phyloP scores from a whole-genome alignment of 2,888 invertebrate genomes.

The Mactromeris polynyma region DNA sequence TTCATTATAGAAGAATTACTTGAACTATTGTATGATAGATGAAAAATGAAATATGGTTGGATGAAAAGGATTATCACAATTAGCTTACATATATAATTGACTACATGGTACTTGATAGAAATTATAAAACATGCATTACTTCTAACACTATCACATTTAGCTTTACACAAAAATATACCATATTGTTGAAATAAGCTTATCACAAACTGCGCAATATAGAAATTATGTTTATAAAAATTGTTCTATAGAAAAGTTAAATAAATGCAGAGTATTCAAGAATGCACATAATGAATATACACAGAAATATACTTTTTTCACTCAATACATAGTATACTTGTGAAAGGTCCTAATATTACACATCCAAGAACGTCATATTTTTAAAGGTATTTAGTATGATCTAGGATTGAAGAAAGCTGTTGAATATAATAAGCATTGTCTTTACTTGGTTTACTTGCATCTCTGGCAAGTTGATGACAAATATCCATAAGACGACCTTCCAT shows the following conservation, averaged over 20 bases:
- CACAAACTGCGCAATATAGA: background rate
- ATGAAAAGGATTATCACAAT: background rate
- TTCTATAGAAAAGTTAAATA: too few species aligned
- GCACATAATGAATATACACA: too few species aligned
- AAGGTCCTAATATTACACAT: background rate
- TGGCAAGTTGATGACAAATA: conserved; percentile 80
- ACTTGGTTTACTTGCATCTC: conserved; percentile 69
- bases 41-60: background rate
- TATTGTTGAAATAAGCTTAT: background rate
- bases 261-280: too few species aligned
- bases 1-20: background rate
- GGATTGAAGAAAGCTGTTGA: conserved; percentile 81
- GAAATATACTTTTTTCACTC: too few species aligned
- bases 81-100: background rate
- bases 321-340: too few species aligned
- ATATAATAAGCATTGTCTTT: conserved; percentile 82
- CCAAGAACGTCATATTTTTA: background rate
- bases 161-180: background rate
- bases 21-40: background rate
- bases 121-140: background rate
- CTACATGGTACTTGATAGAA: too few species aligned
- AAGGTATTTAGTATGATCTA: conserved; percentile 48
- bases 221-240: background rate
- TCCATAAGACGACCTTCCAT: conserved; percentile 80
- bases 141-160: background rate